Evolutionary conservation across 2,888 invertebrate genomes (phyloP).

Genomic region (Podabrus alpinus): DNA sequence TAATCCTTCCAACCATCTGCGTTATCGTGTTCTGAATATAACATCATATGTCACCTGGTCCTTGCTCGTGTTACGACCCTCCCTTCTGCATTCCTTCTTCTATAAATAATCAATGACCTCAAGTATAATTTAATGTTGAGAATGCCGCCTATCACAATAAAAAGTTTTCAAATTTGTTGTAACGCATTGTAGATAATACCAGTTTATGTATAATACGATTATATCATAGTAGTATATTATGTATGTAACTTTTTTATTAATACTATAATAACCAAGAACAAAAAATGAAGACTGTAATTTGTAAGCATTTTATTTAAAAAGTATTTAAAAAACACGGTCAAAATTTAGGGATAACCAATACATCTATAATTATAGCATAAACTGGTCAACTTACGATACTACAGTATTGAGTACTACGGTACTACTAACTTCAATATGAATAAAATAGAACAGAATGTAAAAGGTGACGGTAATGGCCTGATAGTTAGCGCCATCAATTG

Average conservation of each 20-base stretch:
- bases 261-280: background rate
- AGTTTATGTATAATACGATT: too few species aligned
- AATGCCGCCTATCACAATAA: background rate
- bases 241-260: background rate
- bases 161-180: background rate
- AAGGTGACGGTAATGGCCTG: background rate
- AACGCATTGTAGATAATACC: background rate
- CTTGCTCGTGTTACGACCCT: slow-evolving; percentile 19
- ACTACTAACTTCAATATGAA: background rate
- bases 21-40: slow-evolving; percentile 23
- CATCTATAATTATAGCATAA: background rate
- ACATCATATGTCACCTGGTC: slow-evolving; percentile 27
- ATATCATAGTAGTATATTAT: too few species aligned
- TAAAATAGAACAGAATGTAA: background rate
- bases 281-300: background rate
- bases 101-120: slow-evolving; percentile 17
- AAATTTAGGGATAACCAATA: background rate
- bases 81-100: slow-evolving; percentile 8
- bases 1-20: slow-evolving; percentile 27
- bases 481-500: too few species aligned
- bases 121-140: background rate
- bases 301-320: background rate
- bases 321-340: too few species aligned
- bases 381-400: background rate
- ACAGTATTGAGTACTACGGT: too few species aligned